Evolutionary conservation across 2,888 invertebrate species (phyloP).

Genomic region (Sabatieria punctata): DNA sequence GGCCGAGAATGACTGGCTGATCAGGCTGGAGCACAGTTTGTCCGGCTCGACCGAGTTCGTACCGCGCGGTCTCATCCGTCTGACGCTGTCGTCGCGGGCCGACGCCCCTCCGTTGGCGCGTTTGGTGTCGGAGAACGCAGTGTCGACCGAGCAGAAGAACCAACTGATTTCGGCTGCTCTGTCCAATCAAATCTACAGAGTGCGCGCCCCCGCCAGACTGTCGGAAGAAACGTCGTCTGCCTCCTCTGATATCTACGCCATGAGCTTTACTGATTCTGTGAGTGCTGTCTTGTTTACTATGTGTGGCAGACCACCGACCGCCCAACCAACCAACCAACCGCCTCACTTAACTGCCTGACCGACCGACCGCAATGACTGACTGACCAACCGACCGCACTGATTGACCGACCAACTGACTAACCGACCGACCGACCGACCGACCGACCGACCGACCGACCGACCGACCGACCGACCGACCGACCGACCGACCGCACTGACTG

Average conservation of each 20-base stretch:
- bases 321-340: no score
- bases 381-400: no score
- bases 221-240: background rate
- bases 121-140: background rate
- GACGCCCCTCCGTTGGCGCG: background rate
- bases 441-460: no score
- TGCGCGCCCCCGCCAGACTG: background rate
- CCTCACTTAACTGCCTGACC: no score
- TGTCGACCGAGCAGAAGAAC: background rate
- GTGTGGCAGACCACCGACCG: no score
- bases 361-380: no score
- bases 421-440: no score
- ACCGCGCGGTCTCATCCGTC: background rate
- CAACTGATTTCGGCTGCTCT: background rate
- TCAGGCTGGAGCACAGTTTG: background rate
- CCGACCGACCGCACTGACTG: no score
- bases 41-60: background rate
- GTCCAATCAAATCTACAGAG: background rate
- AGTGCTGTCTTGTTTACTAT: no score
- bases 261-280: constrained; percentile 1
- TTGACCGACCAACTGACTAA: no score
- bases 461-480: no score
- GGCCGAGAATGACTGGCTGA: background rate
- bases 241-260: background rate
- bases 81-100: background rate